Conservation (phyloP, 1,140 invertebrate genomes). For the Eumeta japonica region DNA sequence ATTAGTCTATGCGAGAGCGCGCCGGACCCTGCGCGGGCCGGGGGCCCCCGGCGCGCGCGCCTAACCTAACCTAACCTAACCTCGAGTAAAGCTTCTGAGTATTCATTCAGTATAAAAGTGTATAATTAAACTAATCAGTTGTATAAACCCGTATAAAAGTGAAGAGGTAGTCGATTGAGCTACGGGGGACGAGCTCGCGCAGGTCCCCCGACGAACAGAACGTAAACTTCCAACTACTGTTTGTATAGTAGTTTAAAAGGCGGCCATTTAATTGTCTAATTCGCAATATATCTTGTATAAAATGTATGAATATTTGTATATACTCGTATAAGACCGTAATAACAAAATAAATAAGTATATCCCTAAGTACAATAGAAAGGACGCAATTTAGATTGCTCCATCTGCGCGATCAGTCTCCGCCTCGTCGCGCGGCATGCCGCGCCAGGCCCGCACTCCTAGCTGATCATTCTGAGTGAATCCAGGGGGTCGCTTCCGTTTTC, state of each 20-base stretch:
- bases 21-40: conserved; percentile 49
- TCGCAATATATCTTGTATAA: conserved; percentile 42
- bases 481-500: conserved; percentile 40
- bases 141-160: conserved; percentile 57
- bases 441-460: conserved; percentile 30
- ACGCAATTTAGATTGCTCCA: no score
- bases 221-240: not conserved
- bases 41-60: conserved; percentile 31
- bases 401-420: conserved; percentile 48
- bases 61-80: conserved; percentile 28
- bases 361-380: conserved; percentile 46
- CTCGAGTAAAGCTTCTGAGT: conserved; percentile 56
- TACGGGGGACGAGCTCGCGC: conserved; percentile 11
- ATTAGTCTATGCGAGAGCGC: conserved; percentile 35
- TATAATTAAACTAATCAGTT: conserved; percentile 54
- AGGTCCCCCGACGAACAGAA: not conserved
- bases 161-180: conserved; percentile 55
- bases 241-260: conserved; percentile 17
- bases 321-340: no score
- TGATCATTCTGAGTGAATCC: no score
- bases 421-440: conserved; percentile 31
- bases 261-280: conserved; percentile 48
- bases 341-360: conserved; percentile 56
- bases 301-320: conserved; percentile 7
- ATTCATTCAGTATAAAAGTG: conserved; percentile 54